A percentile compares a stretch with the other conserved stretches of the same genome.
Evolutionary conservation across 2,797 vertebrate species (phyloP).

Genomic region (Liasis olivaceus): DNA sequence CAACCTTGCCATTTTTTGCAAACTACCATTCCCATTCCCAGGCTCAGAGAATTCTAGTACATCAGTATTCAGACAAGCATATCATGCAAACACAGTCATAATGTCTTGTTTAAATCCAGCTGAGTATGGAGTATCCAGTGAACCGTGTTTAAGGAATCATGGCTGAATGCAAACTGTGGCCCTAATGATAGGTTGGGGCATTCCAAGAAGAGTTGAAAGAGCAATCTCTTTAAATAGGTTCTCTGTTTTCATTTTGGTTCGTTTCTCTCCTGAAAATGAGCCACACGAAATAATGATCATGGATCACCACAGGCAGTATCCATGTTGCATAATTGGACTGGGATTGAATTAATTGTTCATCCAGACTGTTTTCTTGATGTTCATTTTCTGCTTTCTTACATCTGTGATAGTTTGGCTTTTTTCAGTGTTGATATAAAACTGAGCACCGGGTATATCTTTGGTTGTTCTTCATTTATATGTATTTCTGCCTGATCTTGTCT

Average conservation of each 20-base stretch:
- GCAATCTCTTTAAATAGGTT: too few relatives aligned
- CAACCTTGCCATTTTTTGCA: too few relatives aligned
- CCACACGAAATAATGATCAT: neutral
- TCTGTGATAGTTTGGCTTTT: constrained; percentile 36
- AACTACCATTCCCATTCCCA: too few relatives aligned
- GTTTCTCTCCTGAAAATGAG: neutral
- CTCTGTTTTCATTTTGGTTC: neutral
- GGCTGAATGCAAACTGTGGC: too few relatives aligned
- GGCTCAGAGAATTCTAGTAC: neutral
- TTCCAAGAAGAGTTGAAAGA: neutral
- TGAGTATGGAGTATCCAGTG: too few relatives aligned
- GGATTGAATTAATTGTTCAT: constrained; percentile 2
- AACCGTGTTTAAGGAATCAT: too few relatives aligned
- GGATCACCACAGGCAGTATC: neutral
- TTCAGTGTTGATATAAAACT: constrained; percentile 47
- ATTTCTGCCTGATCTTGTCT: constrained; percentile 52
- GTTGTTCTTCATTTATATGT: constrained; percentile 71
- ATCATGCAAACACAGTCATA: too few relatives aligned
- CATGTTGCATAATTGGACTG: neutral
- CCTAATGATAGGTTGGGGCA: neutral
- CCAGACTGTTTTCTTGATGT: constrained; percentile 15
- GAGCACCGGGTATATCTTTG: constrained; percentile 37
- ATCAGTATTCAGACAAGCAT: neutral
- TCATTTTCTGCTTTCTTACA: constrained; percentile 34
- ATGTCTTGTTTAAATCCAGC: too few relatives aligned